Evolutionary conservation across 35 echinoderm and acorn worm species (phyloP), one percentile per base, ranked within the genome.

Genomic region (Anneissia japonica): DNA sequence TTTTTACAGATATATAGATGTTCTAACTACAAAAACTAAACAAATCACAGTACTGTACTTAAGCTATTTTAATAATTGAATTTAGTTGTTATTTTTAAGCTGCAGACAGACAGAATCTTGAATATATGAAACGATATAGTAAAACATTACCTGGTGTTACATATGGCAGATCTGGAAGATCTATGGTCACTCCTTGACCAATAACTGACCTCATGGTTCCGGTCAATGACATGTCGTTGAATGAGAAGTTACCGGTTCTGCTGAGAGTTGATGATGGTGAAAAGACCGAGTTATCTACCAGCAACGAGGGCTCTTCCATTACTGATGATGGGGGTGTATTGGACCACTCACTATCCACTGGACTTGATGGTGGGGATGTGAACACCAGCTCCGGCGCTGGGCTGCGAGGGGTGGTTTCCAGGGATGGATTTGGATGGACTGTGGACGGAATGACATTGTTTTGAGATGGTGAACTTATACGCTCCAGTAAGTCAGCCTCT

Each of bases 401-500:
- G 37, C 81, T 84, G 32, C 74, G 51, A 17, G 32, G 87, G 11
- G 87, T 84, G 4, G 73, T 0, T 4, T 64, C 26, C 11, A 2
- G 11, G 51, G 51, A 9, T 23, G 51, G 51, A 2, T 12, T 9
- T 2, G 7, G 7, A n/a, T n/a, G n/a, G n/a, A n/a, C n/a, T n/a
- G n/a, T n/a, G 11, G 51, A 2, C 2, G 51, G 21, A 26, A 64
- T 9, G 21, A 12, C 51, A 2, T 9, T 6, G 26, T 64, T 64
- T 3, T 23, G 51, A 64, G 51, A 23, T 6, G 51, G 51, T 64
- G 51, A 64, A 64, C 51, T 64, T 3, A 64, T 64, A 2, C 7
- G 2, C 51, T 64, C 93, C 46, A 97, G 77, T 3, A 91, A 88
- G 41, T 97, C 94, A 19, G 94, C 94, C 88, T 97, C 94, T 30